Percentiles rank a stretch among this genome's conserved stretches.
Conservation (phyloP, 1,140 invertebrate genomes). For the Drosophila eugracilis region DNA sequence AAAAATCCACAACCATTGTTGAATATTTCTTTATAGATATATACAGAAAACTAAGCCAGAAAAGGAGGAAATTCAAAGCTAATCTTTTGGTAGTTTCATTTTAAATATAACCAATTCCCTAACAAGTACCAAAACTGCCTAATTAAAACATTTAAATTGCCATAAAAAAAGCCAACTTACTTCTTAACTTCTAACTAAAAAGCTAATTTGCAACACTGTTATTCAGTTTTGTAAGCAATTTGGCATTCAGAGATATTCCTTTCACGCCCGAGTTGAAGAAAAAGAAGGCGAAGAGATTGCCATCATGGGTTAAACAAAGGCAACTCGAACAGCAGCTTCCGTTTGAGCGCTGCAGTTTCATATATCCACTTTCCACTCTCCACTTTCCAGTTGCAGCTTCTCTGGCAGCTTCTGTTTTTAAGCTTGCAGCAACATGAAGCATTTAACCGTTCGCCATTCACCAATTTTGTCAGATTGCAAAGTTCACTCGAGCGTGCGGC, state of each 20-base stretch:
- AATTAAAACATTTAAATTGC: no score
- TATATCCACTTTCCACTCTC: neutral
- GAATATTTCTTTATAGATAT: no score
- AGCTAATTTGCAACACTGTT: constrained; percentile 22
- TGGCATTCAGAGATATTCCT: constrained; percentile 22
- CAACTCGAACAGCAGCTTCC: constrained; percentile 4
- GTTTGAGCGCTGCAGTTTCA: constrained; percentile 24
- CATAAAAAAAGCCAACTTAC: no score
- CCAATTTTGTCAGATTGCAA: constrained; percentile 69
- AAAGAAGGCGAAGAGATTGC: neutral
- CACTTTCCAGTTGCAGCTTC: neutral
- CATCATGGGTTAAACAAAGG: constrained; percentile 31
- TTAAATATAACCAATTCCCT: neutral
- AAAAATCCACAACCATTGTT: neutral
- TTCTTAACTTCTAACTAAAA: neutral
- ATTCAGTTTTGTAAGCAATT: constrained; percentile 7
- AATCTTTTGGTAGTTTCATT: no score
- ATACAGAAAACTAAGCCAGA: no score
- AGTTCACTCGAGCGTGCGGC: constrained; percentile 61
- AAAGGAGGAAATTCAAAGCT: no score
- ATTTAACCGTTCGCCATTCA: constrained; percentile 43
- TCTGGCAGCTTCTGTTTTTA: neutral
- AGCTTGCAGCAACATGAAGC: constrained; percentile 14
- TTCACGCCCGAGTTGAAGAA: constrained; percentile 16
- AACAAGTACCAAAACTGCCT: no score